These are phyloP conservation scores for Sialis lutaria DNA, from an alignment of 2,888 invertebrate species.

Conservation along the genomic window DNA sequence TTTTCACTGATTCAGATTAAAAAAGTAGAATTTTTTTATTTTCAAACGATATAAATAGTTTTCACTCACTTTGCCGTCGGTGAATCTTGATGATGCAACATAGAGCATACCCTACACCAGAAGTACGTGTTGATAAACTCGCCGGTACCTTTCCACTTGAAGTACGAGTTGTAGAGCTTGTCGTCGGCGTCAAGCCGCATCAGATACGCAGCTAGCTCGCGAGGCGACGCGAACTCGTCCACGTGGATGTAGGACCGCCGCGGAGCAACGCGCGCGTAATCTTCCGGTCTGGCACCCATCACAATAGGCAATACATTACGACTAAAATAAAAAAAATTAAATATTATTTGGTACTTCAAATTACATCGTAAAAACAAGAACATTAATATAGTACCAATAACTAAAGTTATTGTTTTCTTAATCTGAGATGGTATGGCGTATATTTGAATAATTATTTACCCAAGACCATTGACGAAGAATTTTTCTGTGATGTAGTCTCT, in stretches of 20 bases:
- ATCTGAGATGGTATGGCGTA: too few species aligned
- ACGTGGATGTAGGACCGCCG: slow-evolving; percentile 88
- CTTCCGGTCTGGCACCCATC: slow-evolving; percentile 87
- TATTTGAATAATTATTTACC: slow-evolving; percentile 34
- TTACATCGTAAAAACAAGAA: too few species aligned
- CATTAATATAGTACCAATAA: too few species aligned
- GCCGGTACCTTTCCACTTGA: slow-evolving; percentile 75
- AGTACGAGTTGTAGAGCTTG: slow-evolving; percentile 84
- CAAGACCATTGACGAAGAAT: slow-evolving; percentile 86
- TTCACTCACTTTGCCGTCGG: slow-evolving; percentile 18
- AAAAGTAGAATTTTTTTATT: too few species aligned
- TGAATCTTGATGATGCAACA: slow-evolving; percentile 52
- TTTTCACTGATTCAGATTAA: too few species aligned
- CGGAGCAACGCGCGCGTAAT: slow-evolving; percentile 78
- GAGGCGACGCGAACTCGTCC: slow-evolving; percentile 80
- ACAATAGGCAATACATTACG: slow-evolving; percentile 83
- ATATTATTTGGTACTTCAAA: not conserved
- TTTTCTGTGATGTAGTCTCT: slow-evolving; percentile 93
- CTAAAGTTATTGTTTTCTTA: too few species aligned
- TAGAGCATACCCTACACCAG: slow-evolving; percentile 79
- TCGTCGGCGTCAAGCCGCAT: slow-evolving; percentile 73
- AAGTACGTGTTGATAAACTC: slow-evolving; percentile 93
- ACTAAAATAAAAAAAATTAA: slow-evolving; percentile 21
- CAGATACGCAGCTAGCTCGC: slow-evolving; percentile 74
- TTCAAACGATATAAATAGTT: too few species aligned